Percentiles rank a stretch among this genome's conserved stretches.
phyloP scores from a whole-genome alignment of 2,797 vertebrate genomes.

The Eidolon dupreanum region DNA sequence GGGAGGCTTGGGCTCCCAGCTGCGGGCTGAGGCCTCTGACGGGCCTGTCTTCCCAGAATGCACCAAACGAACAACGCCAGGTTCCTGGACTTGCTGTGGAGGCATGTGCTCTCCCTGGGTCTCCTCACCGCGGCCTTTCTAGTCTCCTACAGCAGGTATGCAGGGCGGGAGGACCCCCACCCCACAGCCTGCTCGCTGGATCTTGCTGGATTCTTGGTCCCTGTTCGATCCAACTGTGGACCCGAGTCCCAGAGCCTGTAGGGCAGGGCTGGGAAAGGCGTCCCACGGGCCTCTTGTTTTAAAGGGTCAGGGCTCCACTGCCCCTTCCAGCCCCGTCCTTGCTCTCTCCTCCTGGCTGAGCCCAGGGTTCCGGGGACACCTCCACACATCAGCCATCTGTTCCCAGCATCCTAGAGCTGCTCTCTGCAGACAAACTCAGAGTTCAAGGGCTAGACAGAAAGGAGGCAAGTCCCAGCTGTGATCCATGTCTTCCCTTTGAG shows the following conservation, averaged over 20 bases:
- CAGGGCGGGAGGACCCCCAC: neutral
- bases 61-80: slow-evolving; percentile 99
- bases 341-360: neutral
- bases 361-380: neutral
- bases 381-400: neutral
- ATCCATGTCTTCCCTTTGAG: neutral
- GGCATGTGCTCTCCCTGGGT: slow-evolving; percentile 95
- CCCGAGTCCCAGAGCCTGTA: neutral
- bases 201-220: neutral
- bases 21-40: slow-evolving; percentile 55
- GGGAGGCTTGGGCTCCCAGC: neutral
- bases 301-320: neutral
- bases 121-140: slow-evolving; percentile 93
- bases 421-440: neutral
- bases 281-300: neutral
- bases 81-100: slow-evolving; percentile 98
- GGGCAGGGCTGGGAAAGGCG: neutral
- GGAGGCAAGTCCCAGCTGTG: neutral
- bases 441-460: neutral
- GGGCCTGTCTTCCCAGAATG: slow-evolving; percentile 90
- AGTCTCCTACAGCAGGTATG: slow-evolving; percentile 98
- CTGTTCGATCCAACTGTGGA: neutral
- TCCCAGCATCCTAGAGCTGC: neutral
- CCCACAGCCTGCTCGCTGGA: neutral
- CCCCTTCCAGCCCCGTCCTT: neutral